These are phyloP conservation scores for Eurystomus gularis DNA, from an alignment of 2,113 vertebrate species.

Conservation along the genomic window DNA sequence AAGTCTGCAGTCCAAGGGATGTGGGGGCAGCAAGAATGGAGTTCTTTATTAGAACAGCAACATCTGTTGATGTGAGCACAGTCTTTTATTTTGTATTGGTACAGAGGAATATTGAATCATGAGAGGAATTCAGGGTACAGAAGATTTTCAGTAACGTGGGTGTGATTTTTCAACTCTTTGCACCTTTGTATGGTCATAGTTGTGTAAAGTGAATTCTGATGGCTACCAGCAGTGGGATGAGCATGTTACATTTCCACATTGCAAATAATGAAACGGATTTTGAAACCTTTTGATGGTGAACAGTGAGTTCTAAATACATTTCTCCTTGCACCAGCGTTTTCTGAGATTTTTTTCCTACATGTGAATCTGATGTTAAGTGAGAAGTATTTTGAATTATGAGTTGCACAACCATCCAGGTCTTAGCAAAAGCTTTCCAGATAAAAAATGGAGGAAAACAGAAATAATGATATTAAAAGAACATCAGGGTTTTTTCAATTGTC, in stretches of 20 bases:
- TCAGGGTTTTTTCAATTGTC: neutral
- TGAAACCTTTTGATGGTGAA: neutral
- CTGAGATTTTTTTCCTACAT: neutral
- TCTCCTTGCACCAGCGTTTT: neutral
- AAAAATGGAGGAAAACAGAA: neutral
- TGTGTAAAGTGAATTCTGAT: neutral
- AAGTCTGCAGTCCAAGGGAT: neutral
- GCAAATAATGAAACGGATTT: neutral
- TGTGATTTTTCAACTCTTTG: neutral
- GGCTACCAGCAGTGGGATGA: neutral
- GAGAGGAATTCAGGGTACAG: neutral
- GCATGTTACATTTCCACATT: neutral
- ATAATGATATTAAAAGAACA: neutral
- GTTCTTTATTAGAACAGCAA: neutral
- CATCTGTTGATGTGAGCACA: neutral
- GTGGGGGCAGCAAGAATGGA: neutral
- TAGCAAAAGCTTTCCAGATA: neutral
- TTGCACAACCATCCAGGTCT: neutral
- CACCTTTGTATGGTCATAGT: neutral
- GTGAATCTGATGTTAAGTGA: neutral
- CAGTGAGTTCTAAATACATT: neutral
- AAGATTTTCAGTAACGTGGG: rapidly evolving
- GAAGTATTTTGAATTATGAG: neutral
- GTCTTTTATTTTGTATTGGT: neutral
- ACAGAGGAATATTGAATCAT: neutral